Base-by-base conservation (phyloP, 2,797 vertebrate species). In the Staurois parvus region DNA sequence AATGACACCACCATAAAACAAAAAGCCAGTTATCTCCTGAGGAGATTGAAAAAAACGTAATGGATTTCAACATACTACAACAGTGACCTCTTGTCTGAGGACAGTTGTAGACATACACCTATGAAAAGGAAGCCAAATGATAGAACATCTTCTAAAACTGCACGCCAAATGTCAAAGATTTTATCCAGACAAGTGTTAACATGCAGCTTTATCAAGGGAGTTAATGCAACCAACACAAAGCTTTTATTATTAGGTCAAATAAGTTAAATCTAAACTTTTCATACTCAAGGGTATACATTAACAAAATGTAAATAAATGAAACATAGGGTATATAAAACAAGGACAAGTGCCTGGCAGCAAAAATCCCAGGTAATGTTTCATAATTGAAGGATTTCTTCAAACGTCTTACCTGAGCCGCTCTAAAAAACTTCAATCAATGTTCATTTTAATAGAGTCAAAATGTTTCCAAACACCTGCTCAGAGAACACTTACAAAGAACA, bases 71-170 rank as follows among this genome's bases (percentile, higher is more conserved):
- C 21, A 52, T 17, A 52, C 4, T 19, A 52, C 9, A 59, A 59
- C 37, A 56, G 12, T 72, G 79, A 81, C 66, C 79, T 72, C 68
- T 81, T 12, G 2, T 32, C 37, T 72, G 68, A 81, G 79, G 79
- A 56, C 42, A 78, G 11, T 48, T 52, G 12, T 56, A 77, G 30
- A 72, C 29, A 72, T 37, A n/a, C 28, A 24, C 30, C 26, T 48
- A 80, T 13, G 37, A 42, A 52, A 79, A 48, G n/a, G 21, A 52
- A 48, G 40, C 66, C 67, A 21, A 15, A 4, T 64, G 76, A 70
- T 42, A 79, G 17, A 80, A n/a, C 40, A 80, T 30, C 48, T 32
- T 19, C 30, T 52, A 15, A 32, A 21, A 72, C 19, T 37, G 21
- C 40, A 80, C 42, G 29, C 68, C 17, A 26, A 26, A 45, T 11